Evolutionary conservation across 2,888 invertebrate genomes (phyloP).

Genomic region (Microchrysa polita): DNA sequence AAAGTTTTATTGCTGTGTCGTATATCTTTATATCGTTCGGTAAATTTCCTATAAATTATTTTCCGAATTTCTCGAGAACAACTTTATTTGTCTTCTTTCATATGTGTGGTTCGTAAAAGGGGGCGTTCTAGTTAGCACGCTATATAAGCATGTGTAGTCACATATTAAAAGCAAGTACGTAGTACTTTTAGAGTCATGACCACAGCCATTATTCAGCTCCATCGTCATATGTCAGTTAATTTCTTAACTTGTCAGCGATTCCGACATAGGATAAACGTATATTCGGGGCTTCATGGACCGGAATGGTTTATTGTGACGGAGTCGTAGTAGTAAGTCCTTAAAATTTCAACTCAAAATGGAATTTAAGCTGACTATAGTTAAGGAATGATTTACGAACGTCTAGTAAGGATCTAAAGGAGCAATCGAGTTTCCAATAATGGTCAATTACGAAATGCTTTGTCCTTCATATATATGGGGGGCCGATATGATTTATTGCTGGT

Average conservation of each 20-base stretch:
- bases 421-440: background rate
- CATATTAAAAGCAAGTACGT: too few species aligned
- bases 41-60: slow-evolving; percentile 45
- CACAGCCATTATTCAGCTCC: background rate
- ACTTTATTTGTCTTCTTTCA: slow-evolving; percentile 33
- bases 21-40: slow-evolving; percentile 43
- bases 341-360: background rate
- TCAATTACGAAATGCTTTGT: background rate
- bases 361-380: too few species aligned
- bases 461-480: slow-evolving; percentile 18
- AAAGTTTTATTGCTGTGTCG: slow-evolving; percentile 46
- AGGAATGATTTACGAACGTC: too few species aligned
- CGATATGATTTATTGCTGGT: slow-evolving; percentile 29
- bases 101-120: background rate
- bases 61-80: slow-evolving; percentile 42
- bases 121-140: background rate
- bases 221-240: slow-evolving; percentile 20
- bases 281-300: background rate
- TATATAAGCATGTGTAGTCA: background rate
- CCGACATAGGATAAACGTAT: too few species aligned
- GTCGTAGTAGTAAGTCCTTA: background rate
- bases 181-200: background rate
- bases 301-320: background rate
- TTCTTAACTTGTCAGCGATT: slow-evolving; percentile 25
- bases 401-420: background rate